Conservation (phyloP, 2,113 vertebrate genomes). For the Ifrita kowaldi region DNA sequence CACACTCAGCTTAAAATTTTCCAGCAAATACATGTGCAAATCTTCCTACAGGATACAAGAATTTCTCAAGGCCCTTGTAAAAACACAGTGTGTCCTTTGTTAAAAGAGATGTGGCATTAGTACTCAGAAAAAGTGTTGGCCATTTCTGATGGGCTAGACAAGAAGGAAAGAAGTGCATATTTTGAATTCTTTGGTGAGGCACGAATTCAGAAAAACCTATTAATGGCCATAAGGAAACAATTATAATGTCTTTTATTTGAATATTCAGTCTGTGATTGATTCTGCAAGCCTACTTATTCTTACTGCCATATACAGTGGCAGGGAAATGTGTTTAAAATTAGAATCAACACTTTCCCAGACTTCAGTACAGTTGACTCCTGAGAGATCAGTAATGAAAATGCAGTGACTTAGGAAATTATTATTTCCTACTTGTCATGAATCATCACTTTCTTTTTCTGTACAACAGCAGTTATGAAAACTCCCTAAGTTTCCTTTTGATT, state of each 20-base stretch:
- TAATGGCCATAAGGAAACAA: constrained; percentile 36
- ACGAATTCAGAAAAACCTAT: not conserved
- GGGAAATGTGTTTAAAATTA: constrained; percentile 24
- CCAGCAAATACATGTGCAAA: not conserved
- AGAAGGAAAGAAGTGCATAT: not conserved
- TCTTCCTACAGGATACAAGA: not conserved
- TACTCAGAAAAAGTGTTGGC: not conserved
- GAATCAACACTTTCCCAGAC: not conserved
- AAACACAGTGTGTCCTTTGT: not conserved
- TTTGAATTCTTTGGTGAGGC: not conserved
- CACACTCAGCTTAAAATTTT: not conserved
- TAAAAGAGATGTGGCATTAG: not conserved
- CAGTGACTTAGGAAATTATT: not conserved
- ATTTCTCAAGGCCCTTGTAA: not conserved
- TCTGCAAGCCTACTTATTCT: constrained; percentile 1
- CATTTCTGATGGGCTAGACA: not conserved
- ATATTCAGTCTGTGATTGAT: constrained; percentile 1
- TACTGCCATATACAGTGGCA: not conserved
- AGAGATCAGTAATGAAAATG: constrained; percentile 35
- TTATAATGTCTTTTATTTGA: constrained; percentile 7
- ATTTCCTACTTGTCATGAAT: not conserved
- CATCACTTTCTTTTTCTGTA: constrained; percentile 36
- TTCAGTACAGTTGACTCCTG: not conserved
- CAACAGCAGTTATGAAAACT: not conserved
- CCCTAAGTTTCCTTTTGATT: constrained; percentile 25